A percentile compares a stretch with the other conserved stretches of the same genome.
Evolutionary conservation across 2,888 invertebrate genomes (phyloP).

Genomic region (Leptinotarsa haldemani): DNA sequence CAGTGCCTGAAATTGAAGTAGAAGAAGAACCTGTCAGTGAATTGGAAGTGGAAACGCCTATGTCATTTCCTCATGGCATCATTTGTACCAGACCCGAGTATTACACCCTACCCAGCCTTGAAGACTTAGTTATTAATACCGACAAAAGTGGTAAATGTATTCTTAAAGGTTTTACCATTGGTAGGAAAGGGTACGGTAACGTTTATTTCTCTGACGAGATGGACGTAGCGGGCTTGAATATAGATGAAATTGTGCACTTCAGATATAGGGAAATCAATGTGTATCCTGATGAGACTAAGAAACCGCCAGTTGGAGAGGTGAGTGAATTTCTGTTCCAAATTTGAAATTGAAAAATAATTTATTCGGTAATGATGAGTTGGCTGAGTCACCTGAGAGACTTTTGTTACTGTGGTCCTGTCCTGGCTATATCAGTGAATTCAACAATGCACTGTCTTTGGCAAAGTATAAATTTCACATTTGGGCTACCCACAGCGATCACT

Average conservation of each 20-base stretch:
- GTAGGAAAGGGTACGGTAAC: constrained; percentile 90
- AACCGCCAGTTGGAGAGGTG: constrained; percentile 84
- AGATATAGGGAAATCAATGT: constrained; percentile 94
- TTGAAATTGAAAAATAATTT: not conserved
- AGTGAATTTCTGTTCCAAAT: constrained; percentile 20
- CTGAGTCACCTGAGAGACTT: too few species aligned
- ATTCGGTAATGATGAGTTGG: too few species aligned
- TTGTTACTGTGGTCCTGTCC: not conserved
- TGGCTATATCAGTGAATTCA: too few species aligned
- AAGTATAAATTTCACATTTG: too few species aligned
- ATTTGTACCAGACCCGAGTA: constrained; percentile 84
- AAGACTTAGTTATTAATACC: constrained; percentile 80
- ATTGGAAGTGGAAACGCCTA: constrained; percentile 33
- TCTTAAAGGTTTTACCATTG: constrained; percentile 89
- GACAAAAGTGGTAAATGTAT: constrained; percentile 82
- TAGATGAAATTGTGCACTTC: constrained; percentile 92
- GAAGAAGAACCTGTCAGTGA: constrained; percentile 38
- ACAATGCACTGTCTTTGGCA: too few species aligned
- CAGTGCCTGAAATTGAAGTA: constrained; percentile 35
- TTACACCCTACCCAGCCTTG: constrained; percentile 88
- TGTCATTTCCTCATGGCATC: constrained; percentile 77
- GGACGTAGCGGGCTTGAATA: constrained; percentile 85
- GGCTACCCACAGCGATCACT: too few species aligned
- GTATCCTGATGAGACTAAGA: constrained; percentile 90
- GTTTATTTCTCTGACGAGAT: constrained; percentile 87